Evolutionary conservation across 2,888 invertebrate species (phyloP), one percentile per base, ranked within the genome.

Genomic region (Acrobasis suavella): DNA sequence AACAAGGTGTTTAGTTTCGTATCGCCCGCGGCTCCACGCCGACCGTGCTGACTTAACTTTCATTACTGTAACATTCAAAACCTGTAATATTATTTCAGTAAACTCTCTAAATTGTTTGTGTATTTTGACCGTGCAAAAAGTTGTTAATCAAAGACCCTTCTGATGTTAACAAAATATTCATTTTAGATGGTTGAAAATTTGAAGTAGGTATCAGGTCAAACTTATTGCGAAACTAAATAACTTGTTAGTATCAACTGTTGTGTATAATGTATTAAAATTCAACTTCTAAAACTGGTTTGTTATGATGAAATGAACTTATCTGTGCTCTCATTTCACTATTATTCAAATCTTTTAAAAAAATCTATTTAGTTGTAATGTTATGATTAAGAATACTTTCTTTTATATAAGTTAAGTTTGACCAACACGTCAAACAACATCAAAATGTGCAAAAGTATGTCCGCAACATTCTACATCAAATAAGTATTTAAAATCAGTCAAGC

Each of bases 1-100:
- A 81, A 80, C 81, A 82, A 81, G 80, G 82, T 83, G 82, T 82
- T 83, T 82, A 80, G 81, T 83, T 86, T 81, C 72, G 75, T 77
- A 79, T 70, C 71, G 79, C 85, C 82, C 72, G 73, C 73, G 82
- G 85, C 82, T 80, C 80, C 77, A 72, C 76, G 80, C 73, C 67
- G 69, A 72, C 68, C 73, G 66, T 64, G 60, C 67, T 67, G 64
- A 72, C 75, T 78, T 79, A 72, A 82, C 78, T 82, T 83, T 77
- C 70, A 75, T 81, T 80, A 77, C 76, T 72, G 74, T 69, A 74
- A 79, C 73, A 78, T 78, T 74, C 69, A 73, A 80, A 77, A 76
- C 81, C 76, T 78, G 75, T 76, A 80, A 77, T 81, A 76, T 79
- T 74, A 66, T 69, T 70, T 66, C 64, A 65, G 58, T 32, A 63